Evolutionary conservation across 2,888 invertebrate genomes (phyloP), one percentile per base, ranked within the genome.

Genomic region (Lepidonotus clava): DNA sequence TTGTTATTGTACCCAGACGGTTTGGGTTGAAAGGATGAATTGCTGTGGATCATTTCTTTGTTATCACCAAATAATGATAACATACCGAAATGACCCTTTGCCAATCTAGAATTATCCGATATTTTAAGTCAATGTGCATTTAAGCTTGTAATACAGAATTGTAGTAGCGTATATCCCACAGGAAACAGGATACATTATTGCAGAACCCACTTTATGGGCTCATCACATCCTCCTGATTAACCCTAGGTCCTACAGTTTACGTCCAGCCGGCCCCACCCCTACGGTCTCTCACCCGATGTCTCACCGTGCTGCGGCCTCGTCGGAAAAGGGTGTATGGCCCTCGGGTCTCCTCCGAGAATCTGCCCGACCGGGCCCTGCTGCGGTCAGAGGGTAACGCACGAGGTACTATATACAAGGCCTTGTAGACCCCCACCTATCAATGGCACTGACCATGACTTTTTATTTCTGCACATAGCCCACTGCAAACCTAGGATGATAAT

Each of bases 201-300:
- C n/a, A n/a, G n/a, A n/a, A n/a, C n/a, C n/a, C n/a, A n/a, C n/a
- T n/a, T n/a, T n/a, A n/a, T n/a, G n/a, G n/a, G n/a, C n/a, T n/a
- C n/a, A n/a, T n/a, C n/a, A n/a, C n/a, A n/a, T n/a, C n/a, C n/a
- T n/a, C n/a, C n/a, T n/a, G n/a, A n/a, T n/a, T n/a, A n/a, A 61
- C 61, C 24, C 61, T 32, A 61, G 61, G 61, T 4, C 2, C 28
- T 11, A 32, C 28, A 4, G 11, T 14, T 11, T 1, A 14, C 61
- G 2, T 61, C 61, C 61, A 61, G 5, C 61, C 61, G n/a, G 61
- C 61, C 6, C 71, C 71, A 11, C 71, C 71, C 2, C 71, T 71
- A 38, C 71, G 71, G 0, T 34, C 71, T n/a, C 71, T 71, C 36
- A 71, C 71, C 36, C 71, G 71, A 71, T 71, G 71, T 71, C 71